These are phyloP conservation scores for Heliconius cydno DNA, from an alignment of 2,888 invertebrate species.

Conservation along the genomic window DNA sequence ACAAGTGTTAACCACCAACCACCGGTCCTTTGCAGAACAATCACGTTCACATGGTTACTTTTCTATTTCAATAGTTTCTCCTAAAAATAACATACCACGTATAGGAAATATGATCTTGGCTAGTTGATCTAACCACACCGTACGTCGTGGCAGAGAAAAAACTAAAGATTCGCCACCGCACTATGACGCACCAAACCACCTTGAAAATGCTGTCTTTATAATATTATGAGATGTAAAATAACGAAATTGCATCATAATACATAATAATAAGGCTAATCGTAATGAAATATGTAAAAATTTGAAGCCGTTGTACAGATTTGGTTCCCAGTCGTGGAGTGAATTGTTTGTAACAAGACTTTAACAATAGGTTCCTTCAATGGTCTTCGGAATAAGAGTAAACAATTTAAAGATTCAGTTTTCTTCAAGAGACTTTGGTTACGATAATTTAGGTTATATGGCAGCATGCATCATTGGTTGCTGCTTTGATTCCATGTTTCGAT, in stretches of 20 bases:
- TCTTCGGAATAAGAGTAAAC: no score
- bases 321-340: no score
- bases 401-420: no score
- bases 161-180: constrained; percentile 42
- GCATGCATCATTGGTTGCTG: background rate
- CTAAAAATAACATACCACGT: constrained; percentile 45
- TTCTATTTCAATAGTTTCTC: constrained; percentile 34
- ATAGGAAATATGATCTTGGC: constrained; percentile 67
- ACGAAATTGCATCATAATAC: constrained; percentile 11
- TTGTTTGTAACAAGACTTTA: no score
- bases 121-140: constrained; percentile 64
- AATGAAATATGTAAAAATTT: no score
- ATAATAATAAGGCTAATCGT: background rate
- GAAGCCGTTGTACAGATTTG: background rate
- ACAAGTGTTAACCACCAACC: constrained; percentile 4
- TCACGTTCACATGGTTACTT: constrained; percentile 31
- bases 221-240: constrained; percentile 27
- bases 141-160: constrained; percentile 52
- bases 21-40: constrained; percentile 2
- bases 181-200: constrained; percentile 38
- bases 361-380: no score
- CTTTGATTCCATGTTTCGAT: constrained; percentile 14
- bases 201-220: constrained; percentile 37
- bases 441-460: constrained; percentile 2
- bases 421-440: background rate